These are phyloP conservation scores for Pseudococcus viburni DNA, from an alignment of 2,888 invertebrate genomes.

Conservation along the genomic window DNA sequence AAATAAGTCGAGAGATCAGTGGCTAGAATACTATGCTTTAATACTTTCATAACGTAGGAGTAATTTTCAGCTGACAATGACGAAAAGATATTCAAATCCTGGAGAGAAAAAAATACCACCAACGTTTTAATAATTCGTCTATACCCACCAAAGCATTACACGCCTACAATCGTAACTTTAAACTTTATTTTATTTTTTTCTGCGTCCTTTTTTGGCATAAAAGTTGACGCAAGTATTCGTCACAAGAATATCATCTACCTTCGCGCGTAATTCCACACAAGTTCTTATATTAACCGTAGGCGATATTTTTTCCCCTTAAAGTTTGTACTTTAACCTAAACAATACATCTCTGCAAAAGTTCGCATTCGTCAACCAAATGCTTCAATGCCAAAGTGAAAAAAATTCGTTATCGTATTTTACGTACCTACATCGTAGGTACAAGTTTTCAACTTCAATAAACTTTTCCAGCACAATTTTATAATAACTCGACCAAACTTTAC, in stretches of 20 bases:
- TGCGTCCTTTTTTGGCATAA: not conserved
- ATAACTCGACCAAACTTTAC: slow-evolving; percentile 6
- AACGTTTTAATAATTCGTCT: not conserved
- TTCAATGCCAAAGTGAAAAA: not conserved
- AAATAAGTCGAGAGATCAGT: slow-evolving; percentile 74
- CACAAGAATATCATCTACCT: not conserved
- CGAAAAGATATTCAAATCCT: slow-evolving; percentile 74
- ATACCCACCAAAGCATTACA: not conserved
- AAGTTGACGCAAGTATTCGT: not conserved
- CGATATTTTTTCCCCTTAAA: not conserved
- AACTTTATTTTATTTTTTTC: slow-evolving; percentile 3
- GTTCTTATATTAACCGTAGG: not conserved
- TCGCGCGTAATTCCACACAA: not conserved
- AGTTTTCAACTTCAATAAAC: not conserved
- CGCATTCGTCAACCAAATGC: not conserved
- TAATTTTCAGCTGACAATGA: slow-evolving; percentile 73
- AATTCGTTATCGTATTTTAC: slow-evolving; percentile 6
- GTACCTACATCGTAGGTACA: not conserved
- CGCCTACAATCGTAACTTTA: not conserved
- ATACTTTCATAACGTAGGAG: slow-evolving; percentile 73
- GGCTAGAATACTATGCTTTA: slow-evolving; percentile 74
- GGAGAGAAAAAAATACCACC: slow-evolving; percentile 63
- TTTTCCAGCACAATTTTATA: slow-evolving; percentile 7
- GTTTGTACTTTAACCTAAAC: not conserved
- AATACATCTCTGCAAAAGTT: not conserved